Percentiles rank a stretch among this genome's conserved stretches.
These are phyloP conservation scores for Timema podura DNA, from an alignment of 2,888 invertebrate genomes.

Conservation along the genomic window DNA sequence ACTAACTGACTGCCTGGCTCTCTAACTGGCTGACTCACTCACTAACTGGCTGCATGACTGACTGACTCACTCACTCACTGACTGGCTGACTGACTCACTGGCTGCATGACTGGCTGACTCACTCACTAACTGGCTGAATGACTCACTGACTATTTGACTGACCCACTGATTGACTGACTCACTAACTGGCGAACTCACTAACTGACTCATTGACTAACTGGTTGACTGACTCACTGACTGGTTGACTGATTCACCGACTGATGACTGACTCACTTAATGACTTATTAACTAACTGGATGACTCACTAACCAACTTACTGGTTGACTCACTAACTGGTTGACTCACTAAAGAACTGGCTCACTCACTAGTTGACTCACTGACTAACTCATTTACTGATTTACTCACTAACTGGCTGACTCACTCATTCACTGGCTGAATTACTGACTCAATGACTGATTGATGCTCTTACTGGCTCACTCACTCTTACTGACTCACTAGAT, in stretches of 20 bases:
- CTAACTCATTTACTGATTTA: background rate
- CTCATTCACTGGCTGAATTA: background rate
- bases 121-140: background rate
- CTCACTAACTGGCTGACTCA: background rate
- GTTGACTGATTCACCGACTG: background rate
- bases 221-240: background rate
- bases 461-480: background rate
- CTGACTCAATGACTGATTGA: background rate
- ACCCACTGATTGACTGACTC: background rate
- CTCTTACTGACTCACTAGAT: background rate
- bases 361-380: background rate
- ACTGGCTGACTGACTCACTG: constrained; percentile 8
- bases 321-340: background rate
- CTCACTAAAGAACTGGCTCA: background rate
- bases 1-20: background rate
- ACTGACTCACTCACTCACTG: constrained; percentile 7
- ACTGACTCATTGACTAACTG: background rate
- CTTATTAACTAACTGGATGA: background rate
- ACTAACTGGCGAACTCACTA: background rate
- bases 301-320: background rate
- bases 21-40: constrained; percentile 4
- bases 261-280: background rate
- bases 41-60: constrained; percentile 13
- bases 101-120: background rate
- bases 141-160: background rate